Conservation (phyloP, 2,797 vertebrate genomes). For the Lerista edwardsae region DNA sequence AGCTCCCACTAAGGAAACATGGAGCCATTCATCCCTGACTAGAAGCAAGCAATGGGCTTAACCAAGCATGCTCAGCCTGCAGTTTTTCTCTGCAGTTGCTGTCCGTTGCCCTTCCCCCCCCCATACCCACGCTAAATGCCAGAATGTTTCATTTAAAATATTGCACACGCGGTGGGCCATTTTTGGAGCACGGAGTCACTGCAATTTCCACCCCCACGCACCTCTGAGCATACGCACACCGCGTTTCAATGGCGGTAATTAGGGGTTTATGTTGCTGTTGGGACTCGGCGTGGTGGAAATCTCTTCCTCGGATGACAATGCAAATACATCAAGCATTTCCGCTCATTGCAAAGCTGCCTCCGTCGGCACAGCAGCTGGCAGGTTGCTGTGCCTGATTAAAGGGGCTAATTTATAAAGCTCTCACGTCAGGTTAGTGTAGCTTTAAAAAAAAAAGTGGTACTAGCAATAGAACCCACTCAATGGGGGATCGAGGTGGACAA, state of each 20-base stretch:
- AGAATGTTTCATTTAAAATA: background rate
- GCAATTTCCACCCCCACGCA: background rate
- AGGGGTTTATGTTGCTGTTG: slow-evolving; percentile 20
- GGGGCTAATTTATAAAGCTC: background rate
- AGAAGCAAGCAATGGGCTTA: background rate
- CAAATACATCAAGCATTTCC: slow-evolving; percentile 21
- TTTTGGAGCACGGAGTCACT: background rate
- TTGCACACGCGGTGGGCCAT: background rate
- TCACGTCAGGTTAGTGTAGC: background rate
- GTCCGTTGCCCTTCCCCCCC: background rate
- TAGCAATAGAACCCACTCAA: no score
- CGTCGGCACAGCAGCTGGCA: background rate
- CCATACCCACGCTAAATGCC: background rate
- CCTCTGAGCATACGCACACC: slow-evolving; percentile 5
- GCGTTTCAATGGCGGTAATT: slow-evolving; percentile 7
- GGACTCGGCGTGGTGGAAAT: slow-evolving; percentile 22
- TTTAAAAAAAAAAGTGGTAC: background rate
- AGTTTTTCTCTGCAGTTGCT: background rate
- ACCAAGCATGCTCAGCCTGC: background rate
- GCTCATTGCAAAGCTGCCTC: fast-evolving
- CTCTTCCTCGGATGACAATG: slow-evolving; percentile 15
- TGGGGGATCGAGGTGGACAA: no score
- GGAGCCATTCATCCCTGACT: background rate
- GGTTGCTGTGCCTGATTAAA: background rate
- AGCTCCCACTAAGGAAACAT: background rate